Evolutionary conservation across 1,140 invertebrate genomes (phyloP).

Genomic region (Eufriesea mexicana): DNA sequence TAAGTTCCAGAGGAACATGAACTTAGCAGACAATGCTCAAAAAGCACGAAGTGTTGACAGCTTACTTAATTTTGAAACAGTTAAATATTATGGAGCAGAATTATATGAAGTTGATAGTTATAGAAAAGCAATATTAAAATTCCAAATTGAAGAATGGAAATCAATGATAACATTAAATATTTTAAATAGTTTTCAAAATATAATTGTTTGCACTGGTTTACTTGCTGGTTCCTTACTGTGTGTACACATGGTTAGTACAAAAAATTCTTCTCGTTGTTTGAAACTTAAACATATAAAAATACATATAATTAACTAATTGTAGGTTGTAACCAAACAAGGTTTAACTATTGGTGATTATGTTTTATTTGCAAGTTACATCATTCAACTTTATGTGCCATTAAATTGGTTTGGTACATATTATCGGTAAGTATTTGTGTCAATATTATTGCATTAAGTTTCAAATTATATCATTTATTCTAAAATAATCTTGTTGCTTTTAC

Average conservation of each 20-base stretch:
- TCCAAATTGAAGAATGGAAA: slow-evolving; percentile 94
- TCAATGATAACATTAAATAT: slow-evolving; percentile 93
- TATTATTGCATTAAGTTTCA: neutral
- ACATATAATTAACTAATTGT: slow-evolving; percentile 7
- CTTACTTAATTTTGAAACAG: slow-evolving; percentile 98
- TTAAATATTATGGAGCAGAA: slow-evolving; percentile 98
- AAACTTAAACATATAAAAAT: neutral
- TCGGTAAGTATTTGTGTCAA: slow-evolving; percentile 84
- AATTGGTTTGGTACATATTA: slow-evolving; percentile 99
- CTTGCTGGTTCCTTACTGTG: slow-evolving; percentile 94
- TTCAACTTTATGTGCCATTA: slow-evolving; percentile 96
- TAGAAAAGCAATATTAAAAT: slow-evolving; percentile 90
- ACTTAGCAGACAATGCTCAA: slow-evolving; percentile 94
- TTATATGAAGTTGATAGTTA: slow-evolving; percentile 94
- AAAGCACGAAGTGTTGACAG: slow-evolving; percentile 97
- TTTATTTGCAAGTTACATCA: slow-evolving; percentile 96
- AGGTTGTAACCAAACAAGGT: slow-evolving; percentile 84
- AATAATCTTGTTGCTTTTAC: slow-evolving; percentile 58
- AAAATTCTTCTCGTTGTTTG: neutral
- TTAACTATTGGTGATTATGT: slow-evolving; percentile 97
- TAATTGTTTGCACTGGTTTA: slow-evolving; percentile 93
- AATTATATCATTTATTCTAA: slow-evolving; percentile 2
- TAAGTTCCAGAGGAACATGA: slow-evolving; percentile 96
- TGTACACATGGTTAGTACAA: slow-evolving; percentile 87
- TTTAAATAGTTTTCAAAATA: slow-evolving; percentile 94